Percentiles rank a stretch among this genome's conserved stretches.
Conservation (phyloP, 2,113 vertebrate species). For the Mastomys coucha region DNA sequence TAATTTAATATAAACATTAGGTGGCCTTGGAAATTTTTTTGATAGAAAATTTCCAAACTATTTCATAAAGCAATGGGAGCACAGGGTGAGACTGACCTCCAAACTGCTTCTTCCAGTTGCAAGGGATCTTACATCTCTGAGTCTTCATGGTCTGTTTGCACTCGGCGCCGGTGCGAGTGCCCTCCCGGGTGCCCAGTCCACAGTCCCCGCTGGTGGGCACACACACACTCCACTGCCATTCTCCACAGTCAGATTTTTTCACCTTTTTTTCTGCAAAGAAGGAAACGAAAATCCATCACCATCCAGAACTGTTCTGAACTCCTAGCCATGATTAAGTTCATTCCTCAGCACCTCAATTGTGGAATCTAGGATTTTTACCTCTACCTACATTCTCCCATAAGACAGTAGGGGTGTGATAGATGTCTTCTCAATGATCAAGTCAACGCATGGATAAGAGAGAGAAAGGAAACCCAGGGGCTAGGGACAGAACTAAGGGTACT, state of each 20-base stretch:
- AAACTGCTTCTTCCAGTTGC: constrained; percentile 99
- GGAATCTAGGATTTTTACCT: background rate
- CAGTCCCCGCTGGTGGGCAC: constrained; percentile 96
- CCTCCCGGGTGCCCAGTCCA: constrained; percentile 96
- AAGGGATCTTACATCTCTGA: constrained; percentile 99
- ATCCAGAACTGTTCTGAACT: background rate
- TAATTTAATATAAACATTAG: background rate
- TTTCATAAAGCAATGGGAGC: background rate
- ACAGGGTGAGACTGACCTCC: constrained; percentile 89
- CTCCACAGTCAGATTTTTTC: constrained; percentile 96
- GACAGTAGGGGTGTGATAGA: fast-evolving
- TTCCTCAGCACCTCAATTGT: fast-evolving
- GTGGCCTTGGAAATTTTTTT: background rate
- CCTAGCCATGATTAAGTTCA: background rate
- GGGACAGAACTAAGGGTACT: background rate
- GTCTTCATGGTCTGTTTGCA: constrained; percentile 98
- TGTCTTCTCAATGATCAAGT: background rate
- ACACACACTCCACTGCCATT: constrained; percentile 99
- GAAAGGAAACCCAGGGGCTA: background rate
- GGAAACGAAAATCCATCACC: constrained; percentile 38
- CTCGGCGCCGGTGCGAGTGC: constrained; percentile 93
- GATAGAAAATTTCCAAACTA: background rate
- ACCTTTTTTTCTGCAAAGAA: constrained; percentile 93
- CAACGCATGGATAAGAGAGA: background rate
- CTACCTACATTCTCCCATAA: background rate